phyloP scores from a whole-genome alignment of 2,113 vertebrate species.

The Ageneiosus marmoratus region DNA sequence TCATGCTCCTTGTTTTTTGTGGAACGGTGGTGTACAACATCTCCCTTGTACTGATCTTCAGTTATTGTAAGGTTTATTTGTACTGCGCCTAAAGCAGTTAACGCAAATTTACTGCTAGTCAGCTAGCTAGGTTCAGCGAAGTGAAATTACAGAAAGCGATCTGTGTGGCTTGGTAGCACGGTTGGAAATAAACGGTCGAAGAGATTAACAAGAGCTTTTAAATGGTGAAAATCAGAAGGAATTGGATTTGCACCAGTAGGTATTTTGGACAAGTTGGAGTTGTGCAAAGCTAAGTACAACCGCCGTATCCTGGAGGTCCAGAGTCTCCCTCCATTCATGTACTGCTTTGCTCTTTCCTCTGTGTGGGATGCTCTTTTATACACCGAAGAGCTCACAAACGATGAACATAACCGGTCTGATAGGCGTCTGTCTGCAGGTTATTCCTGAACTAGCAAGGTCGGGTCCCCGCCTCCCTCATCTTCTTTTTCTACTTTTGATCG shows the following conservation, averaged over 20 bases:
- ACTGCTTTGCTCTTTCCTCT: background rate
- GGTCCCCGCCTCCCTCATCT: conserved; percentile 50
- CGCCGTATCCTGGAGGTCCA: conserved; percentile 32
- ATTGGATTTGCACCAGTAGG: background rate
- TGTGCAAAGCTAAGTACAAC: conserved; percentile 34
- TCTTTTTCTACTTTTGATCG: conserved; percentile 37
- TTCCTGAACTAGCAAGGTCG: conserved; percentile 30
- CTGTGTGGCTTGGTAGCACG: background rate
- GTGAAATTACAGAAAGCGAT: conserved; percentile 55
- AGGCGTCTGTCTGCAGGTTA: conserved; percentile 21
- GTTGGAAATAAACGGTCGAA: background rate
- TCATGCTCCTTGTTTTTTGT: conserved; percentile 20
- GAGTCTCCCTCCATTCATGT: conserved; percentile 42
- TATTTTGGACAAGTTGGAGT: conserved; percentile 36
- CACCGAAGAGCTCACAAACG: background rate
- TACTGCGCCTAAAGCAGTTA: conserved; percentile 56
- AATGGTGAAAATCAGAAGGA: background rate
- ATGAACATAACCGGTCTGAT: background rate
- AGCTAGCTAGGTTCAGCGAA: conserved; percentile 69
- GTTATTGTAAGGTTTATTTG: conserved; percentile 72
- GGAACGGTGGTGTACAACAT: conserved; percentile 38
- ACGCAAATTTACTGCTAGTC: conserved; percentile 66
- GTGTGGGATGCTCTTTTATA: conserved; percentile 11
- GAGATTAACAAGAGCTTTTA: conserved; percentile 3
- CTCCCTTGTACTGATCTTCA: conserved; percentile 63